These are phyloP conservation scores for Xiphorhynchus erythropygius DNA, from an alignment of 2,797 vertebrate species.

Conservation along the genomic window DNA sequence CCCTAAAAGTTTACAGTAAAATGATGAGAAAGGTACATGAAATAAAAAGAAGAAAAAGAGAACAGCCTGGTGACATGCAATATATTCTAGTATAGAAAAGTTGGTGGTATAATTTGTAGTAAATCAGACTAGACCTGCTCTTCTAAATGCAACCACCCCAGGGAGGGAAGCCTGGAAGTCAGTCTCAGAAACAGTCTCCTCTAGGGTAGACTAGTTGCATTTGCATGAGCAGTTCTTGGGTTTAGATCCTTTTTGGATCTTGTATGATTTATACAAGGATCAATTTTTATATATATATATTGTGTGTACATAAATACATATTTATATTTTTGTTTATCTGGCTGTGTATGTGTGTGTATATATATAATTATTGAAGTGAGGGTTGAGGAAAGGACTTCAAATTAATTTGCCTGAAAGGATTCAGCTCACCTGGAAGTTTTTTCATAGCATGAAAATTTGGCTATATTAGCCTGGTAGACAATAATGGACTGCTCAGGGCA, in stretches of 20 bases:
- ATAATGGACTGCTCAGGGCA: background rate
- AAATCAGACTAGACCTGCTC: background rate
- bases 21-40: background rate
- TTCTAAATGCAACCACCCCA: background rate
- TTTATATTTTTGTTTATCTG: background rate
- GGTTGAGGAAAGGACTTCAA: background rate
- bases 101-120: background rate
- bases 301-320: background rate
- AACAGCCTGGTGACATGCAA: background rate
- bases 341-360: background rate
- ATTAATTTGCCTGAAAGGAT: background rate
- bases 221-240: background rate
- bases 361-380: background rate
- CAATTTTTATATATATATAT: background rate
- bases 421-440: background rate
- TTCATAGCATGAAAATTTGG: background rate
- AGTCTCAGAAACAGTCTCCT: background rate
- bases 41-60: background rate
- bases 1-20: background rate
- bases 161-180: background rate
- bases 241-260: background rate
- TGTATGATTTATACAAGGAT: background rate
- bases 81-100: background rate
- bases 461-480: background rate
- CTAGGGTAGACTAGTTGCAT: background rate